phyloP scores from a whole-genome alignment of 2,797 vertebrate species.

The Rhabdomys pumilio region DNA sequence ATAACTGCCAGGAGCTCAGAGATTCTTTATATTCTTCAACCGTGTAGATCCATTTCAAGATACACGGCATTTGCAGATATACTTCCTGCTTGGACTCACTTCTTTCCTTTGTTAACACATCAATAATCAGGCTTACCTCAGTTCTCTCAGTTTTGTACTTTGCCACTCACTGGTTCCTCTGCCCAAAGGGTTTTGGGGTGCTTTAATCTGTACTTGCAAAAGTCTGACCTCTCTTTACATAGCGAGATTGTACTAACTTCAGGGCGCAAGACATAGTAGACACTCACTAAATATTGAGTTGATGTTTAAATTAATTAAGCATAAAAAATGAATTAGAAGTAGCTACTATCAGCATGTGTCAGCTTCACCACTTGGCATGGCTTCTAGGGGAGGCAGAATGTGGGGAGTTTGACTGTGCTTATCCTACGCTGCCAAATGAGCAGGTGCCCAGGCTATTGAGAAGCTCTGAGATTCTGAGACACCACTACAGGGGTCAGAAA shows the following conservation, averaged over 20 bases:
- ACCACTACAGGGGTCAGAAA: not conserved
- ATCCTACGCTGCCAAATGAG: not conserved
- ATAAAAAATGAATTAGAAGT: slow-evolving; percentile 11
- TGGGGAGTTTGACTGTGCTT: not conserved
- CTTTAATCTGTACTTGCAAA: fast-evolving
- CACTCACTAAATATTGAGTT: not conserved
- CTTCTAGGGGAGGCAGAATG: not conserved
- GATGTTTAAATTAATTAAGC: not conserved
- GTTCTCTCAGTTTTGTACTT: not conserved
- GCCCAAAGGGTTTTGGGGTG: not conserved
- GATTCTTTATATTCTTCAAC: not conserved
- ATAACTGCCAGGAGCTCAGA: not conserved
- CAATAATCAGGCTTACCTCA: not conserved
- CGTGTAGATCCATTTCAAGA: not conserved
- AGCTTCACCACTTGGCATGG: not conserved
- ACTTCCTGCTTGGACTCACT: not conserved
- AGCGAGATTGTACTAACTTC: not conserved
- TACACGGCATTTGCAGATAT: not conserved
- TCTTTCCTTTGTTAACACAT: not conserved
- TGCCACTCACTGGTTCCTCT: not conserved
- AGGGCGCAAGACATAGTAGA: not conserved
- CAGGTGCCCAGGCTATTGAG: not conserved
- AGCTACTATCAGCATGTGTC: not conserved
- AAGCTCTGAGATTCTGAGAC: not conserved
- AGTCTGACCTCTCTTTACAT: not conserved